Evolutionary conservation across 2,113 vertebrate species (phyloP).

Genomic region (Semnornis frantzii): DNA sequence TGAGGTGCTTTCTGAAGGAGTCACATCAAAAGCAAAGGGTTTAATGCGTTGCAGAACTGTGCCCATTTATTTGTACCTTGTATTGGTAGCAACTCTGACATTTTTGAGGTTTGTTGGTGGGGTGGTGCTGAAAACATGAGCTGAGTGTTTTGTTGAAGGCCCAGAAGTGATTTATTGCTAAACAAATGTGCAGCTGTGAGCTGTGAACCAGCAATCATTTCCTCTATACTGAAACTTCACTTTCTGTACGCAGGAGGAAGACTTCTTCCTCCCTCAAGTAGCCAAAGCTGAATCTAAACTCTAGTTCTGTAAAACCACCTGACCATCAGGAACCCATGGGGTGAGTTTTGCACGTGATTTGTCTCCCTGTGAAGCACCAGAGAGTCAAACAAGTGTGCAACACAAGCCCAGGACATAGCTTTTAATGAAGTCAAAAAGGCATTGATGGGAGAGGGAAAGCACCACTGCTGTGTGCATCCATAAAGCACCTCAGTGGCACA

Average conservation of each 20-base stretch:
- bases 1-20: conserved; percentile 70
- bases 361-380: not conserved
- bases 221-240: not conserved
- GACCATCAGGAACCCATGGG: not conserved
- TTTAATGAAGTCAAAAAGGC: not conserved
- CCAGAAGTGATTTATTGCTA: not conserved
- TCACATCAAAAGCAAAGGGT: not conserved
- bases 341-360: not conserved
- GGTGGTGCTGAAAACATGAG: not conserved
- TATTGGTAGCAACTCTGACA: conserved; percentile 65
- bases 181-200: not conserved
- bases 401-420: not conserved
- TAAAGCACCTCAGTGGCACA: rapidly evolving
- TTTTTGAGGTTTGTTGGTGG: conserved; percentile 42
- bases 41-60: conserved; percentile 5
- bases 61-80: conserved; percentile 1
- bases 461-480: not conserved
- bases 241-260: not conserved
- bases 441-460: not conserved
- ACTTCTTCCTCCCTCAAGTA: not conserved
- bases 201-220: not conserved
- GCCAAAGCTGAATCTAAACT: not conserved
- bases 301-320: not conserved
- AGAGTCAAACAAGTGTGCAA: not conserved
- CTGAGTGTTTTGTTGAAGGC: not conserved